Base-by-base conservation (phyloP, 2,888 invertebrate genomes). In the Cremastinae sp. region DNA sequence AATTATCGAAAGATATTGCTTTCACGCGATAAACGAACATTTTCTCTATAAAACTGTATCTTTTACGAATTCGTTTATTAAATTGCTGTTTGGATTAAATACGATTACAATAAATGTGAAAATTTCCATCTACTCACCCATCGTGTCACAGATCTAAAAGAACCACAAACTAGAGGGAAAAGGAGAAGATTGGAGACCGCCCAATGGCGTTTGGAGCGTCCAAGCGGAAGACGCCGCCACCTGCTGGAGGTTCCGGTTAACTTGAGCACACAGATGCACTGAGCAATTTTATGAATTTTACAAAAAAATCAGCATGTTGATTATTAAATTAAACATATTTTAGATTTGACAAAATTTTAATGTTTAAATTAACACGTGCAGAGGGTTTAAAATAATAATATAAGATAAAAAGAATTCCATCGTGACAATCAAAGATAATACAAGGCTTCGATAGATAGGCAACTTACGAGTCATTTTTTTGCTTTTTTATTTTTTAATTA, bases 111-210 rank as follows among this genome's bases (percentile, higher is more conserved):
- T 62, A 77, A 76, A 75, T 54, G 59, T 62, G 64, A 65, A 64
- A 78, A 58, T 75, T 78, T 79, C 64, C 16, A 41, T 66, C 66
- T n/a, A 83, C 88, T 87, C 79, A 88, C 88, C 88, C 88, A 88
- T 88, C 78, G 83, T 85, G 84, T 71, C 79, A 76, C 77, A 71
- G 78, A 70, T 75, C 72, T 56, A 83, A 84, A 87, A 86, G 85
- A 79, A 81, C 68, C 84, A 79, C 28, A 58, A 74, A 80, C 59
- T 75, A 71, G 22, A 56, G 47, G 58, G 36, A 53, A 34, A 62
- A n/a, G n/a, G n/a, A 58, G 45, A 74, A 47, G 58, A 54, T 61
- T 51, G 41, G 45, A 58, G 51, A n/a, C 41, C 64, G 54, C 53
- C 66, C 70, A 70, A 77, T 73, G 74, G 75, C 18, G 8, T 47